Base-by-base conservation (phyloP, 2,888 invertebrate species). In the Lamellibrachia satsuma region DNA sequence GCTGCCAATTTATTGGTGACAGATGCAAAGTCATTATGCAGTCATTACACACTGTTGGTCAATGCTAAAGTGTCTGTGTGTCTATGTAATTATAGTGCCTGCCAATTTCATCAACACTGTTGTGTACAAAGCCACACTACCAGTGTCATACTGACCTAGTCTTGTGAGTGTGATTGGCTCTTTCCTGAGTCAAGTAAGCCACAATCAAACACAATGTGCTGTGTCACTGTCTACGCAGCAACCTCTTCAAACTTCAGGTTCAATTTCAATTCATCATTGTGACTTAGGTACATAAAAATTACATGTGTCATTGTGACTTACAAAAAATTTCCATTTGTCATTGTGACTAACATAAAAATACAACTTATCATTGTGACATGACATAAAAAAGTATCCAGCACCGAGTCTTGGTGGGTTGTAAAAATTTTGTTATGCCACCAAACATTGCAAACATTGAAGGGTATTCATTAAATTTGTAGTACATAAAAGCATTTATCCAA, bases 281-380 rank as follows among this genome's bases (percentile, higher is more conserved):
- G 91, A 52, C 91, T 15, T 51, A 27, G 91, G 9, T 90, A 15
- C 11, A 91, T 22, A 52, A 90, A 7, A 91, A 52, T 11, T 91
- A n/a, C 91, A 91, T 91, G 90, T 52, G 52, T 52, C 91, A 91
- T 39, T 91, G 91, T 91, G 51, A 11, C 52, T 91, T 91, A 11
- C 11, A 52, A 52, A 51, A 15, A 75, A 75, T 15, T 3, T 75
- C 75, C 75, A 75, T 75, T 11, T 75, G 75, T 75, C 75, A 75
- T 22, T 75, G 75, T 75, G 75, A 75, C 4, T 75, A 2, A 22
- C n/a, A 75, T 4, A 11, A 57, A 57, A 57, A 8, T 57, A 15
- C 8, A 8, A 57, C 11, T 90, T 22, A 22, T 90, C 27, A 51
- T 90, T 15, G 9, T 90, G 51, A 51, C 51, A 15, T 90, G 9